These are phyloP conservation scores for Penaeus monodon DNA, from an alignment of 2,888 invertebrate genomes.

Conservation along the genomic window DNA sequence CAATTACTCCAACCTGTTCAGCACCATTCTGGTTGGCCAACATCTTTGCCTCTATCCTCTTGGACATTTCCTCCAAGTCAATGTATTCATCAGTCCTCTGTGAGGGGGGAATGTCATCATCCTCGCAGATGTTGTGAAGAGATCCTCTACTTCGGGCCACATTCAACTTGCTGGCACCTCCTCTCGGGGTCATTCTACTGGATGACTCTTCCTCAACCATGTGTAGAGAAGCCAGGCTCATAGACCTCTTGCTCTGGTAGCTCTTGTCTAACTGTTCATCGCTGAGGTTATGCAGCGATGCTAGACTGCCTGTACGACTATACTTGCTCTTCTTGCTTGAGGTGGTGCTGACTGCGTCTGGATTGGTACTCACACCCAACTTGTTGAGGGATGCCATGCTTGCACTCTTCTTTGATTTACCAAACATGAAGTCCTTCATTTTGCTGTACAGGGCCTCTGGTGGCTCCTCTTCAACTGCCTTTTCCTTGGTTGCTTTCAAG, in stretches of 20 bases:
- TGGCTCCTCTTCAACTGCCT: conserved; percentile 47
- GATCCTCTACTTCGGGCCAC: conserved; percentile 44
- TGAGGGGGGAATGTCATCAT: conserved; percentile 61
- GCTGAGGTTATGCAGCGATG: conserved; percentile 62
- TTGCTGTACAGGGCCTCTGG: conserved; percentile 62
- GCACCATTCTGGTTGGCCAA: conserved; percentile 19
- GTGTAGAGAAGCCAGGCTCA: conserved; percentile 61
- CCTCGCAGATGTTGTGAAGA: conserved; percentile 55
- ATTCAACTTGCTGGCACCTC: conserved; percentile 15
- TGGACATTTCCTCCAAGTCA: conserved; percentile 64
- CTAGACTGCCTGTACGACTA: conserved; percentile 61
- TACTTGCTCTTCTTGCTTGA: conserved; percentile 54
- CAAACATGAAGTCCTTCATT: conserved; percentile 62
- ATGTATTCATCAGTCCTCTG: conserved; percentile 63
- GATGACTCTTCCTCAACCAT: conserved; percentile 40
- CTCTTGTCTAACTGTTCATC: conserved; percentile 56
- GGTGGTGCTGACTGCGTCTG: conserved; percentile 42
- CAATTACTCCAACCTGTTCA: neutral
- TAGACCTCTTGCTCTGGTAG: conserved; percentile 62
- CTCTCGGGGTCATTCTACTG: conserved; percentile 17
- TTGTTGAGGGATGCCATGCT: conserved; percentile 62
- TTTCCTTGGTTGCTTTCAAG: conserved; percentile 46
- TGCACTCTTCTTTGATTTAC: conserved; percentile 55
- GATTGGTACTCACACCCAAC: conserved; percentile 46
- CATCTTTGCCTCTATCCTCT: conserved; percentile 62